A percentile compares a stretch with the other conserved stretches of the same genome.
phyloP scores from a whole-genome alignment of 2,888 invertebrate species.

The Laspeyria flexula region DNA sequence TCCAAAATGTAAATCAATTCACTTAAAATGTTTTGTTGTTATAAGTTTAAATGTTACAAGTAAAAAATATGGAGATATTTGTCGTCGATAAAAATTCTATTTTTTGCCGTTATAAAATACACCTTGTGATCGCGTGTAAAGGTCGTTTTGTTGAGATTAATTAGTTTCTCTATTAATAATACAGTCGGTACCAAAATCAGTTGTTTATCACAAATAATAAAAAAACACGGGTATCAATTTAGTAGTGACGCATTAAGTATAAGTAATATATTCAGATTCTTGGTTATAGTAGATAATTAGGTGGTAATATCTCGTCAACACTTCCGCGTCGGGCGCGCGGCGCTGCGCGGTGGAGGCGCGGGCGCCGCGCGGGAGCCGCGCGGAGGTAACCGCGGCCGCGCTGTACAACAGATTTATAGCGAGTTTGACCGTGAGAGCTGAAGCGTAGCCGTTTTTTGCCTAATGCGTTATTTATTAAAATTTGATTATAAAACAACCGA shows the following conservation, averaged over 20 bases:
- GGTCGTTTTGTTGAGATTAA: no score
- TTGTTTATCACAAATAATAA: conserved; percentile 7
- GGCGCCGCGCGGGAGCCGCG: conserved; percentile 39
- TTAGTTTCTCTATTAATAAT: neutral
- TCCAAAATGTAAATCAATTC: no score
- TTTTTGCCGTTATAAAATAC: no score
- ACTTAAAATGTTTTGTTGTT: no score
- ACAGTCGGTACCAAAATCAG: neutral
- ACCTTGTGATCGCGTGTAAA: no score
- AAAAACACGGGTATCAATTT: conserved; percentile 41
- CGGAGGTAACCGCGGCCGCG: conserved; percentile 40
- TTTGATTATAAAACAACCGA: conserved; percentile 75
- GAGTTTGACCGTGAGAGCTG: conserved; percentile 82
- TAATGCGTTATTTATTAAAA: conserved; percentile 84
- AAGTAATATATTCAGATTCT: conserved; percentile 56
- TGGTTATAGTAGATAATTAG: conserved; percentile 64
- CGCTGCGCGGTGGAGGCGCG: no score
- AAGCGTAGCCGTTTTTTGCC: conserved; percentile 79
- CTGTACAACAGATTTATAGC: conserved; percentile 80
- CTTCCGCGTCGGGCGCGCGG: conserved; percentile 64
- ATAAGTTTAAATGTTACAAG: no score
- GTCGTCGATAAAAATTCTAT: no score
- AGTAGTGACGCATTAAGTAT: conserved; percentile 50
- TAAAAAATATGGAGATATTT: no score
- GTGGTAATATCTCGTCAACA: conserved; percentile 58